Evolutionary conservation across 2,113 vertebrate species (phyloP).

Genomic region (Chelonoidis abingdonii): DNA sequence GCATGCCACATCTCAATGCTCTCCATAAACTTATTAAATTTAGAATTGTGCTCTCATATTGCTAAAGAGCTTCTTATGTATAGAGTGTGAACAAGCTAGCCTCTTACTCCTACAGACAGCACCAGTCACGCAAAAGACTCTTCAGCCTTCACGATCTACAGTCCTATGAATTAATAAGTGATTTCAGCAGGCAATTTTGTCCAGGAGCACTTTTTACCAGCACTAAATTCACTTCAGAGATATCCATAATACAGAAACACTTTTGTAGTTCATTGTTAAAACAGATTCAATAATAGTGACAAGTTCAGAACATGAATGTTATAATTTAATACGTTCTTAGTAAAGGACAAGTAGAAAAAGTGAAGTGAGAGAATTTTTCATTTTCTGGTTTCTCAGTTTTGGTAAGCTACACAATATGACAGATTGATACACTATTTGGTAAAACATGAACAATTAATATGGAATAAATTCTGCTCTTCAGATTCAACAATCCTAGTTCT

Average conservation of each 20-base stretch:
- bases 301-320: neutral
- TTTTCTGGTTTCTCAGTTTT: neutral
- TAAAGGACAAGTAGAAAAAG: neutral
- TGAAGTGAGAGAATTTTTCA: accelerated
- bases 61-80: neutral
- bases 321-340: neutral
- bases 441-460: neutral
- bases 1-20: neutral
- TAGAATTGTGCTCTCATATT: neutral
- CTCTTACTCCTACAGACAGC: neutral
- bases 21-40: neutral
- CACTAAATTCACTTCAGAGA: neutral
- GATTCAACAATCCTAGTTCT: neutral
- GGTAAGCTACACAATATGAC: neutral
- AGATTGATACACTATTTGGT: neutral
- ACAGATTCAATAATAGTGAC: neutral
- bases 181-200: neutral
- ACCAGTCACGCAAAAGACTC: neutral
- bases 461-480: neutral
- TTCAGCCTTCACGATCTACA: neutral
- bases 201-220: neutral
- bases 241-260: neutral
- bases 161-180: neutral
- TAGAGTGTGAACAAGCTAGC: neutral
- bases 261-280: neutral